phyloP scores from a whole-genome alignment of 2,888 invertebrate species.

The Chesias legatella region DNA sequence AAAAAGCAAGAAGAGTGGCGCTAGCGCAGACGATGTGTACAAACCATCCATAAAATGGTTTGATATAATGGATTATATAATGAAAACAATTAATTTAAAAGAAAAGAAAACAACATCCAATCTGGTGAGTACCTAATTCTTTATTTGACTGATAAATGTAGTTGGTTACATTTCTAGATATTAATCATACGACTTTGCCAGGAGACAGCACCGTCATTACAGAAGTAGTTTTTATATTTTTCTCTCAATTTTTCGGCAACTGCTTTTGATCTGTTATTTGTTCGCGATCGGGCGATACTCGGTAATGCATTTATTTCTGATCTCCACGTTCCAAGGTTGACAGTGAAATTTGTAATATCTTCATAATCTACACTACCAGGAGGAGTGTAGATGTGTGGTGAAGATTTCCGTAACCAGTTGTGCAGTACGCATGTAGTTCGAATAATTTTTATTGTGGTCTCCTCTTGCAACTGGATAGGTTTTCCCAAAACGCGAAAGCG shows the following conservation, averaged over 20 bases:
- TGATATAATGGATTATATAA: slow-evolving; percentile 20
- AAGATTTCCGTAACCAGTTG: slow-evolving; percentile 15
- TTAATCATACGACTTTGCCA: slow-evolving; percentile 20
- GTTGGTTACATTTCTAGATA: slow-evolving; percentile 15
- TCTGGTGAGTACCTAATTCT: slow-evolving; percentile 23
- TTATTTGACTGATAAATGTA: slow-evolving; percentile 15
- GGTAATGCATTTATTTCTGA: slow-evolving; percentile 19
- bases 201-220: slow-evolving; percentile 17
- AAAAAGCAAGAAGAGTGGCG: too few relatives aligned
- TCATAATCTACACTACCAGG: slow-evolving; percentile 18
- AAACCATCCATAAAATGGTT: slow-evolving; percentile 25
- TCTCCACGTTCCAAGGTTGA: slow-evolving; percentile 17
- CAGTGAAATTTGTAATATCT: slow-evolving; percentile 16
- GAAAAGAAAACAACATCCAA: slow-evolving; percentile 24
- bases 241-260: slow-evolving; percentile 17
- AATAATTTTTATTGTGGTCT: slow-evolving; percentile 13
- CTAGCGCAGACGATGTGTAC: slow-evolving; percentile 17
- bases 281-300: slow-evolving; percentile 18
- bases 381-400: slow-evolving; percentile 14
- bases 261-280: slow-evolving; percentile 16
- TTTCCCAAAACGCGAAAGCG: slow-evolving; percentile 19
- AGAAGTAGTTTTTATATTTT: slow-evolving; percentile 21
- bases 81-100: slow-evolving; percentile 22
- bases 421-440: slow-evolving; percentile 15
- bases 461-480: slow-evolving; percentile 14